These are phyloP conservation scores for Drosophila pseudoobscura DNA, from an alignment of 1,140 invertebrate species.

Conservation along the genomic window DNA sequence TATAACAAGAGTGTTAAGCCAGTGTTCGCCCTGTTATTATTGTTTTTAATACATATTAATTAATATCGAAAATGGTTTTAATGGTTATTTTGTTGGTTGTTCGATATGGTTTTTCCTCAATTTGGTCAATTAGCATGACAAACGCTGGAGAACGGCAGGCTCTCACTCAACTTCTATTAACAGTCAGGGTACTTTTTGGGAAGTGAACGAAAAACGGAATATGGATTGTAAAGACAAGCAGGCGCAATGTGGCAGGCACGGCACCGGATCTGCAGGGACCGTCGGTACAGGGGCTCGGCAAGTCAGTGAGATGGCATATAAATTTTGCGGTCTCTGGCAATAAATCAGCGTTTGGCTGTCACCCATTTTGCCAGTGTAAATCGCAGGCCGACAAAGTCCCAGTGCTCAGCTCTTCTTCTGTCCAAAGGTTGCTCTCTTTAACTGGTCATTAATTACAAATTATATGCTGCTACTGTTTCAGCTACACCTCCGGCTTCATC, in stretches of 20 bases:
- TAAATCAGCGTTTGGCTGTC: conserved; percentile 82
- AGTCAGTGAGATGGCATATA: conserved; percentile 73
- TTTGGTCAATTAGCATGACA: not conserved
- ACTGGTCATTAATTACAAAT: conserved; percentile 81
- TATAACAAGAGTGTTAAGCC: no score
- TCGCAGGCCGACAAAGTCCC: conserved; percentile 48
- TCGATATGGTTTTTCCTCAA: no score
- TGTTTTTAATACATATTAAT: no score
- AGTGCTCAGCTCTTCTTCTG: not conserved
- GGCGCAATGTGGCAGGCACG: conserved; percentile 5
- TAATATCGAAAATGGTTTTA: no score
- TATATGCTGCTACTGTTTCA: conserved; percentile 60
- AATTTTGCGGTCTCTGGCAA: conserved; percentile 76
- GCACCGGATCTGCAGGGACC: conserved; percentile 11
- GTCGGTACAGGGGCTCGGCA: conserved; percentile 31
- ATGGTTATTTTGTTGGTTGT: no score
- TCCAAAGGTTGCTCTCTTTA: conserved; percentile 60
- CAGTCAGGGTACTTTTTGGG: conserved; percentile 23
- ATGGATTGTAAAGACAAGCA: conserved; percentile 61
- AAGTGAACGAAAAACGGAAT: conserved; percentile 45
- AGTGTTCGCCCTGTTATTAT: no score
- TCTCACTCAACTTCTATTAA: conserved; percentile 1
- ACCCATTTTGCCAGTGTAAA: conserved; percentile 71
- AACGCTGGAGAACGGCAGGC: no score
- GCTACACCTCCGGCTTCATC: conserved; percentile 12